These are phyloP conservation scores for Exaiptasia diaphana DNA, from an alignment of 64 coral and sea anemone genomes.

Conservation along the genomic window DNA sequence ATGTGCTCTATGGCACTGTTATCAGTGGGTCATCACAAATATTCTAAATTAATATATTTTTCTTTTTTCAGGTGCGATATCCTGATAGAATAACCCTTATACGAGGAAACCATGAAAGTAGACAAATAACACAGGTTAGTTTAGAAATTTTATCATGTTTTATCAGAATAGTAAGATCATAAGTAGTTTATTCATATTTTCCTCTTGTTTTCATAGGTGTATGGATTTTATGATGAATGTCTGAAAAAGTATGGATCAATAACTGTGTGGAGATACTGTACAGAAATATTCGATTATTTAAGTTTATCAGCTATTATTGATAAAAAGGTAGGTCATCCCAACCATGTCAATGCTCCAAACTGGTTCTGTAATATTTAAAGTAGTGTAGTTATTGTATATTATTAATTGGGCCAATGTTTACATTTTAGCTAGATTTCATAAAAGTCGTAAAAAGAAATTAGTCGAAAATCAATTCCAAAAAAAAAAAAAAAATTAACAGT, in stretches of 20 bases:
- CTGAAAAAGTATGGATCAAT: constrained; percentile 98
- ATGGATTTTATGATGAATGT: constrained; percentile 99
- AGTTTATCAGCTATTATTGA: constrained; percentile 98
- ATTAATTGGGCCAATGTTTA: background rate
- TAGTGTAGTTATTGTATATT: no score
- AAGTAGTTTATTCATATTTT: background rate
- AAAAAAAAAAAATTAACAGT: background rate
- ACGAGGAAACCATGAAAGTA: constrained; percentile 96
- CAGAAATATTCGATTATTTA: constrained; percentile 99
- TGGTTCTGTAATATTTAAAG: no score
- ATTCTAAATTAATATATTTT: no score
- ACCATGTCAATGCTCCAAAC: background rate
- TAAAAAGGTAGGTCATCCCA: constrained; percentile 70
- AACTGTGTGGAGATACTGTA: constrained; percentile 99
- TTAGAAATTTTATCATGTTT: background rate
- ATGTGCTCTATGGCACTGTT: no score
- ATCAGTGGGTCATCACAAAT: no score
- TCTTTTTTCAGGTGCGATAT: constrained; percentile 78
- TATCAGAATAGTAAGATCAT: background rate
- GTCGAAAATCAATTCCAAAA: background rate
- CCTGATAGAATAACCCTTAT: constrained; percentile 99
- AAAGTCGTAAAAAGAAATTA: no score
- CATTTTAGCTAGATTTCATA: no score
- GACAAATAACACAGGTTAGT: constrained; percentile 97
- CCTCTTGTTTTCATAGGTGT: constrained; percentile 60